phyloP scores from a whole-genome alignment of 2,797 vertebrate genomes.

The Crocodylus rhombifer region DNA sequence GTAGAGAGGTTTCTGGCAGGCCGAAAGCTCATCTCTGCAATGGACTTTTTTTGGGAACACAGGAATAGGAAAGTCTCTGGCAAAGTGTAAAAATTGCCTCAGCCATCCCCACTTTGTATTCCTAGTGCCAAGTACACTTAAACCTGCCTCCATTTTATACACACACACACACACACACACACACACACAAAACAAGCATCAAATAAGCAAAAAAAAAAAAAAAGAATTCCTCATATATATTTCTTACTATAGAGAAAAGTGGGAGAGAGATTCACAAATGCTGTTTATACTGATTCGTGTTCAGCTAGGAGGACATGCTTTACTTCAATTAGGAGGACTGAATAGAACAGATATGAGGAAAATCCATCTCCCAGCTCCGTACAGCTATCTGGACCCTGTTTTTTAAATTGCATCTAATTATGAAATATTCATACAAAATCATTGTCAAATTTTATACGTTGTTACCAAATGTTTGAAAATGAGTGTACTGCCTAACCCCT shows the following conservation, averaged over 20 bases:
- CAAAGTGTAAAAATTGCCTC: background rate
- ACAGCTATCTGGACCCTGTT: background rate
- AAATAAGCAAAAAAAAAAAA: conserved; percentile 2
- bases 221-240: background rate
- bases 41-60: background rate
- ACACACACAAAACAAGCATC: background rate
- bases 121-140: background rate
- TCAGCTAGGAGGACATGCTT: background rate
- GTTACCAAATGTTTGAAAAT: background rate
- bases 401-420: background rate
- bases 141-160: background rate
- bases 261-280: background rate
- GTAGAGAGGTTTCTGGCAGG: background rate
- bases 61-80: background rate
- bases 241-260: background rate
- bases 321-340: background rate
- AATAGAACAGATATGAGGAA: background rate
- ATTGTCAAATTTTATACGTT: background rate
- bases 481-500: background rate
- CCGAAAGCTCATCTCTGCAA: background rate
- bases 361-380: background rate
- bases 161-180: too few species aligned
- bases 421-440: background rate
- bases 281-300: background rate
- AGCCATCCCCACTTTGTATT: background rate